Evolutionary conservation across 2,113 vertebrate species (phyloP).

Genomic region (Thermophis baileyi): DNA sequence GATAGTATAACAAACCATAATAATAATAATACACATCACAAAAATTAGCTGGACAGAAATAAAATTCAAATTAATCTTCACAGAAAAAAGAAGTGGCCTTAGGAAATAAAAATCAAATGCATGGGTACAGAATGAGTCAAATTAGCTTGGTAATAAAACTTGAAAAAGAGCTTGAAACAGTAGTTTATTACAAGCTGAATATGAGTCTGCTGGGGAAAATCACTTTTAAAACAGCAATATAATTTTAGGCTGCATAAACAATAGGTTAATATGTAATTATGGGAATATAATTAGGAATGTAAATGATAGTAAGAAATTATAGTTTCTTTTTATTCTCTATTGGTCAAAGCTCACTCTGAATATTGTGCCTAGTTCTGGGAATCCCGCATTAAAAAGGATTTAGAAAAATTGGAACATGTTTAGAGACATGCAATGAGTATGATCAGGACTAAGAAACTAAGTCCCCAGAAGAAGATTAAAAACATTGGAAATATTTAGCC

Average conservation of each 20-base stretch:
- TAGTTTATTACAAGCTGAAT: neutral
- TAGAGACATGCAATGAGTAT: neutral
- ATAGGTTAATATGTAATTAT: neutral
- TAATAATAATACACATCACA: neutral
- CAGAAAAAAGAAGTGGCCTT: neutral
- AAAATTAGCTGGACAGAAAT: neutral
- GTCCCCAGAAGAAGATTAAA: neutral
- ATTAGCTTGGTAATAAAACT: neutral
- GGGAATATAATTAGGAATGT: neutral
- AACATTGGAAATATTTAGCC: neutral
- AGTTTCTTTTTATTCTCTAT: neutral
- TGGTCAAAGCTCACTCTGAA: neutral
- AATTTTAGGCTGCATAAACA: neutral
- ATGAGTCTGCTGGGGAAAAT: neutral
- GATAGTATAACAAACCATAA: neutral
- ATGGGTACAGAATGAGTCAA: neutral
- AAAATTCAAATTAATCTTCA: neutral
- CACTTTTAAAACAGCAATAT: neutral
- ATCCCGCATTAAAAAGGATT: neutral
- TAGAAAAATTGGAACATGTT: neutral
- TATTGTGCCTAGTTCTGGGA: neutral
- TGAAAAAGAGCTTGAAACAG: neutral
- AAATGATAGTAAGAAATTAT: neutral
- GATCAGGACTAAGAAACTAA: neutral
- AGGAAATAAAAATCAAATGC: neutral